Evolutionary conservation across 2,888 invertebrate species (phyloP).

Genomic region (Trichopoda pennipes): DNA sequence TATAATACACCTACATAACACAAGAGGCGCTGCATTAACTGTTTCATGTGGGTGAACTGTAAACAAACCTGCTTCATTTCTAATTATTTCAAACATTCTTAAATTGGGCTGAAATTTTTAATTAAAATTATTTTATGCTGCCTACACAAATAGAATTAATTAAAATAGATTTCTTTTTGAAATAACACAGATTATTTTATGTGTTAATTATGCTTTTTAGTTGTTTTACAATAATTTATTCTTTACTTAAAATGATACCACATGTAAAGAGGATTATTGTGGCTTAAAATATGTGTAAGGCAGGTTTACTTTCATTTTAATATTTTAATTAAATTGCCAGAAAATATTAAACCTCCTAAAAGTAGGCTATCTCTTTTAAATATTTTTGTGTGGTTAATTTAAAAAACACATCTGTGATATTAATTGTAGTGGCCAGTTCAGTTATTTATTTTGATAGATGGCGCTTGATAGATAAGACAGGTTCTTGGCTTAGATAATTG

Average conservation of each 20-base stretch:
- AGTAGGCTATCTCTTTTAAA: too few relatives aligned
- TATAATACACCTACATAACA: too few relatives aligned
- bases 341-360: too few relatives aligned
- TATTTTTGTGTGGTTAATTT: too few relatives aligned
- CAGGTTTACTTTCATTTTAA: too few relatives aligned
- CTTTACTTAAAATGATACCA: conserved; percentile 1
- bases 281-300: conserved; percentile 13
- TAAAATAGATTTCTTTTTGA: not conserved
- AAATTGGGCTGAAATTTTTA: conserved; percentile 17
- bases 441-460: too few relatives aligned
- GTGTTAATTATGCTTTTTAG: not conserved
- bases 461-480: too few relatives aligned
- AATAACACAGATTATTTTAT: not conserved
- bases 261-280: conserved; percentile 5
- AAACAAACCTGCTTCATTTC: not conserved
- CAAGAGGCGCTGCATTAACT: too few relatives aligned
- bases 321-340: too few relatives aligned
- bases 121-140: not conserved
- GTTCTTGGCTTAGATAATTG: too few relatives aligned
- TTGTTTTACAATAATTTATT: not conserved
- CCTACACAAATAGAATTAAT: not conserved
- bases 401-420: too few relatives aligned
- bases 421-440: too few relatives aligned
- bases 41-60: not conserved
- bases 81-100: not conserved